A percentile compares a stretch with the other conserved stretches of the same genome.
Evolutionary conservation across 2,113 vertebrate species (phyloP).

Genomic region (Pelmatolapia mariae): DNA sequence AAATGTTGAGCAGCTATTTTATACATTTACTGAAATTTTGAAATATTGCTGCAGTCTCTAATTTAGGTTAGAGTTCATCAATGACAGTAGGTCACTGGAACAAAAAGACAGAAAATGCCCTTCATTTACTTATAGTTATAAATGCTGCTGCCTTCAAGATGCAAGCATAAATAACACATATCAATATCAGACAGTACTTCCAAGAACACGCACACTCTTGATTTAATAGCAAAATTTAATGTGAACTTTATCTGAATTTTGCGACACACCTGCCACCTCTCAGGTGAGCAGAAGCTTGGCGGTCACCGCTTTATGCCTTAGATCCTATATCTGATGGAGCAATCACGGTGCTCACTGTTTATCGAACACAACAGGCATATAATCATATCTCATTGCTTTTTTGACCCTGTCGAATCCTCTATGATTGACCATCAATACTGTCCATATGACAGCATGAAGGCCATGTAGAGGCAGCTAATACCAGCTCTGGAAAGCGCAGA

Average conservation of each 20-base stretch:
- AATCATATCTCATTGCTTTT: constrained; percentile 24
- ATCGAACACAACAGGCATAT: background rate
- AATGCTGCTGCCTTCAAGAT: background rate
- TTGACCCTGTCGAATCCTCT: constrained; percentile 20
- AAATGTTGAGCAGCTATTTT: background rate
- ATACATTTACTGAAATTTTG: background rate
- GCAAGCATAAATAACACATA: background rate
- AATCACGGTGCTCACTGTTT: background rate
- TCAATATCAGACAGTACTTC: background rate
- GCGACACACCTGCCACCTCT: background rate
- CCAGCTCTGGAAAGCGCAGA: background rate
- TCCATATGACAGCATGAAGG: constrained; percentile 7
- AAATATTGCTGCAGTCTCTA: background rate
- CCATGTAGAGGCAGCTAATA: constrained; percentile 11
- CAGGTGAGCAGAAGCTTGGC: background rate
- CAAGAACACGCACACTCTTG: background rate
- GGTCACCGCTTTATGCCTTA: background rate
- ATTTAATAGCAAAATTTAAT: background rate
- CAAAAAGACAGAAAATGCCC: background rate
- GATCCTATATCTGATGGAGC: background rate
- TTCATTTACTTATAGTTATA: background rate
- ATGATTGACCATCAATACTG: constrained; percentile 15
- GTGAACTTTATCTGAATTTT: background rate
- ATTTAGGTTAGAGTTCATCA: background rate
- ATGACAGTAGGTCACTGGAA: background rate